Evolutionary conservation across 2,797 vertebrate genomes (phyloP).

Genomic region (Threskiornis aethiopicus): DNA sequence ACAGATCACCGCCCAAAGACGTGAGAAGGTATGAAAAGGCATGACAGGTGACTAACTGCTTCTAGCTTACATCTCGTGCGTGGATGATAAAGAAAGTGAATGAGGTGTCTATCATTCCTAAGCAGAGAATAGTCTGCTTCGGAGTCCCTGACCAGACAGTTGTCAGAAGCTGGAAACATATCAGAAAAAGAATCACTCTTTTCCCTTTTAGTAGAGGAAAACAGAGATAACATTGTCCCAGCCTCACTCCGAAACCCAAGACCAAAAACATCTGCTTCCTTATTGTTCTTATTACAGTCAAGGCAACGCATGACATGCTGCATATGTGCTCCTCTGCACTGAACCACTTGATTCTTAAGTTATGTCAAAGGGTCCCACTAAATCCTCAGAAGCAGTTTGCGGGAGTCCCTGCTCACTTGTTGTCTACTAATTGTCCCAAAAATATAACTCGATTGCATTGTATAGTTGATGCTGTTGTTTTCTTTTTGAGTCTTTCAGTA

Average conservation of each 20-base stretch:
- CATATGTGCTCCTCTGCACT: accelerated
- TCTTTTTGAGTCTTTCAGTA: neutral
- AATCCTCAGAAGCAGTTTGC: neutral
- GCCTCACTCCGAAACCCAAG: neutral
- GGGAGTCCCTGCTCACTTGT: neutral
- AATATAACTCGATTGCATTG: neutral
- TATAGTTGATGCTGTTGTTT: neutral
- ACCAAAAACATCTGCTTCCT: neutral
- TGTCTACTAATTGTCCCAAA: neutral
- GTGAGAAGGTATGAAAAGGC: neutral
- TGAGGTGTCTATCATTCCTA: neutral
- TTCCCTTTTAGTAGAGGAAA: neutral
- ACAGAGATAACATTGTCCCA: neutral
- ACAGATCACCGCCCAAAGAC: slow-evolving; percentile 29
- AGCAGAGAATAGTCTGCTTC: neutral
- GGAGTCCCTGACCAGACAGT: neutral
- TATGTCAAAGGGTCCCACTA: neutral
- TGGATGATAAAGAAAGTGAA: neutral
- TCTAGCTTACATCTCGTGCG: neutral
- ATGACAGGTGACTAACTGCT: slow-evolving; percentile 1
- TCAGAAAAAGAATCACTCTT: neutral
- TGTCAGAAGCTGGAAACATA: neutral
- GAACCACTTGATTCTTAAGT: neutral
- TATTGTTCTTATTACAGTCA: neutral
- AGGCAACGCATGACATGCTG: neutral